A percentile compares a stretch with the other conserved stretches of the same genome.
These are phyloP conservation scores for Lasioglossum baleicum DNA, from an alignment of 1,140 invertebrate species.

Conservation along the genomic window DNA sequence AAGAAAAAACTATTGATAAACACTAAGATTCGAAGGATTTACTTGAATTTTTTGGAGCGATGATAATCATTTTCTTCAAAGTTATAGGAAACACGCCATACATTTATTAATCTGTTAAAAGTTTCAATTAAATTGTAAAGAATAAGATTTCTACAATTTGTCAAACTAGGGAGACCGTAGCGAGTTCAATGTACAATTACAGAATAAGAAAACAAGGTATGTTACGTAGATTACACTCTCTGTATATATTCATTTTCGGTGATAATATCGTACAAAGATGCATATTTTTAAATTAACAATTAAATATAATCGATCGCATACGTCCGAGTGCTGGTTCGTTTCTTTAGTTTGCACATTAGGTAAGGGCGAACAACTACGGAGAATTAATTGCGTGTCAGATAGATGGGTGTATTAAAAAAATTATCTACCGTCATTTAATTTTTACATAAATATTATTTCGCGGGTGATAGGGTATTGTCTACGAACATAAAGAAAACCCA, in stretches of 20 bases:
- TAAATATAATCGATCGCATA: neutral
- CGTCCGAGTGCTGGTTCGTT: neutral
- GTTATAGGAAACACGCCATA: too few relatives aligned
- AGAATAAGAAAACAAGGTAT: neutral
- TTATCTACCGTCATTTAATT: neutral
- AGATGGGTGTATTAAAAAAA: neutral
- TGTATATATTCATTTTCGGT: slow-evolving; percentile 7
- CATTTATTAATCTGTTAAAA: too few relatives aligned
- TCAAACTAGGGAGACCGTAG: too few relatives aligned
- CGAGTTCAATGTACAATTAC: too few relatives aligned
- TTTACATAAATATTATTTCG: neutral
- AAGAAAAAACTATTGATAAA: neutral
- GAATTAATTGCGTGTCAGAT: neutral
- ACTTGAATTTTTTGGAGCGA: too few relatives aligned
- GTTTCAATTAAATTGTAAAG: too few relatives aligned
- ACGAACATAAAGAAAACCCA: neutral
- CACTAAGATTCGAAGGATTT: too few relatives aligned
- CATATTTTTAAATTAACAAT: slow-evolving; percentile 8
- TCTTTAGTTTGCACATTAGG: neutral
- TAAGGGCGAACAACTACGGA: neutral
- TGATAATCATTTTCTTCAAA: too few relatives aligned
- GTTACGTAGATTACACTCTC: neutral
- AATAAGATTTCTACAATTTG: too few relatives aligned
- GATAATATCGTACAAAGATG: slow-evolving; percentile 21
- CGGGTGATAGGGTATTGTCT: neutral